Base-by-base conservation (phyloP, 64 coral and sea anemone species). In the Porites australiensis region DNA sequence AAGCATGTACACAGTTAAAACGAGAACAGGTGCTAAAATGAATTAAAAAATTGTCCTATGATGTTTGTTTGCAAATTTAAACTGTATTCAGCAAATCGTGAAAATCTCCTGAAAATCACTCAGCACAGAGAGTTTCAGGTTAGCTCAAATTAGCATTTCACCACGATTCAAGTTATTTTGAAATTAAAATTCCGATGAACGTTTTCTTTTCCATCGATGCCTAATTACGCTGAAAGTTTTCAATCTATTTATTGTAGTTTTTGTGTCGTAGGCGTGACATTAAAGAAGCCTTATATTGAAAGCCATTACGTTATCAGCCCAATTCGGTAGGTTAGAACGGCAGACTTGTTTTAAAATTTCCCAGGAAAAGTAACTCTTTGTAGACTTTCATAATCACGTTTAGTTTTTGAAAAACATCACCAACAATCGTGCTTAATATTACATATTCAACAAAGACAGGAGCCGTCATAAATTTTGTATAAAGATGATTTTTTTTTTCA, bases 401-500 rank as follows among this genome's bases (percentile, higher is more conserved):
- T 37, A 37, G 27, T 37, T 37, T 37, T 37, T 37, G 27, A 37
- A 37, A 37, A 37, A 37, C 27, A 37, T 37, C 27, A 37, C 27
- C 27, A 37, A 37, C 27, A 37, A 37, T 37, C 27, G 0, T 37
- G 27, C 27, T 37, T 37, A 37, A 37, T 37, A 37, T 37, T 37
- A 37, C 1, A 37, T 37, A 37, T 37, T 37, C 27, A 37, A 37
- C 1, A 37, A 37, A 55, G 16, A 64, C 11, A 64, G 16, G 16
- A 78, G 9, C 22, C 49, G 13, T 54, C 19, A 78, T 78, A 55
- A 78, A 78, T 78, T 78, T 78, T 78, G 50, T 58, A 78, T 78
- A 19, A 78, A n/a, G 27, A 37, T 37, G 27, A 37, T 0, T 37
- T 37, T 37, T 20, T 9, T 7, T 23, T 78, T 52, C 48, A 37